phyloP scores from a whole-genome alignment of 1,140 invertebrate genomes.

The Bombus haemorrhoidalis region DNA sequence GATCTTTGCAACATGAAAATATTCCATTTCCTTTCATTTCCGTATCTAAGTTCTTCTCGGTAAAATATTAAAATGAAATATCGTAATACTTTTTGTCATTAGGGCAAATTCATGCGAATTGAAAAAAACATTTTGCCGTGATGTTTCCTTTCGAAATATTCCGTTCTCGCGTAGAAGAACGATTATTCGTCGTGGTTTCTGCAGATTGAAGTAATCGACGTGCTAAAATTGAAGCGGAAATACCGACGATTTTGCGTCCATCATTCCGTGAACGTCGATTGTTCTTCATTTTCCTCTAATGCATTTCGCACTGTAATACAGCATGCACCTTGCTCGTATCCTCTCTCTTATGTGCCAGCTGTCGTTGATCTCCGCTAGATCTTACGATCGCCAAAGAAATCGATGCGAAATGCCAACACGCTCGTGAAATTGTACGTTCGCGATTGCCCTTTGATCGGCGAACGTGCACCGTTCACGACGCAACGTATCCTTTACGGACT shows the following conservation, averaged over 20 bases:
- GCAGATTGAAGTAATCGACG: too few relatives aligned
- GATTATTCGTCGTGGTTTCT: neutral
- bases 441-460: slow-evolving; percentile 47
- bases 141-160: too few relatives aligned
- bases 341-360: neutral
- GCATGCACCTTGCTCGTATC: neutral
- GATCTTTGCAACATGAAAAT: neutral
- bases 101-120: too few relatives aligned
- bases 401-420: slow-evolving; percentile 54
- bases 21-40: too few relatives aligned
- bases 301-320: neutral
- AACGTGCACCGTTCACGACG: slow-evolving; percentile 40
- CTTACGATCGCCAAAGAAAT: slow-evolving; percentile 43
- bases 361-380: slow-evolving; percentile 29
- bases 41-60: too few relatives aligned
- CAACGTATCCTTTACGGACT: neutral
- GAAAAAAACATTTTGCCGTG: too few relatives aligned
- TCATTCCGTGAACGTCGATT: neutral
- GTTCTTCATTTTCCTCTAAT: neutral
- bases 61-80: too few relatives aligned
- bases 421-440: slow-evolving; percentile 57
- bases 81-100: too few relatives aligned
- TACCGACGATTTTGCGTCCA: neutral
- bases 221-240: neutral
- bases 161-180: neutral